Percentiles rank a stretch among this genome's conserved stretches.
Evolutionary conservation across 1,140 invertebrate species (phyloP).

Genomic region (Drosophila insularis): DNA sequence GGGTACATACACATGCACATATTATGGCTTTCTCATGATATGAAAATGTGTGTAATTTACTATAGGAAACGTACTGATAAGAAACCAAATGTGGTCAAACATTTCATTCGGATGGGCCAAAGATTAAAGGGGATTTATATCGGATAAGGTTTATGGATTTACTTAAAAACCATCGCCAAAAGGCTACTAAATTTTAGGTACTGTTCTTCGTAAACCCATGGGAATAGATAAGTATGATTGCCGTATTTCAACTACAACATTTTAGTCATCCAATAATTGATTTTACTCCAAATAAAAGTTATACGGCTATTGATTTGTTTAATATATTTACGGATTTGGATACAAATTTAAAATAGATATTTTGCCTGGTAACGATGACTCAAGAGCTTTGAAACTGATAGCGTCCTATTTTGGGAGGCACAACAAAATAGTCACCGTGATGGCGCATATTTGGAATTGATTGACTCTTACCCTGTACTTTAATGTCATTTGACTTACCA

Average conservation of each 20-base stretch:
- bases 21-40: not conserved
- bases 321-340: not conserved
- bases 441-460: not conserved
- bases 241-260: not conserved
- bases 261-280: not conserved
- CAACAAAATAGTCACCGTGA: conserved; percentile 40
- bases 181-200: no score
- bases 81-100: not conserved
- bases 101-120: not conserved
- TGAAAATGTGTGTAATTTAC: not conserved
- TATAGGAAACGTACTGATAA: not conserved
- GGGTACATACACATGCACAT: conserved; percentile 8
- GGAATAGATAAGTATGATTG: not conserved
- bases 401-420: not conserved
- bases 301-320: not conserved
- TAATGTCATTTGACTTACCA: conserved; percentile 42
- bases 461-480: not conserved
- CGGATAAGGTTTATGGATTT: not conserved
- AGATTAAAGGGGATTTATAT: not conserved
- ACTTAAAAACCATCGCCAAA: no score
- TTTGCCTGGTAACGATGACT: not conserved
- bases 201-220: not conserved
- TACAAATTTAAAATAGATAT: not conserved
- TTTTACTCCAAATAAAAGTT: not conserved
- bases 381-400: not conserved